Base-by-base conservation (phyloP, 2,888 invertebrate species). In the Cerceris rybyensis region DNA sequence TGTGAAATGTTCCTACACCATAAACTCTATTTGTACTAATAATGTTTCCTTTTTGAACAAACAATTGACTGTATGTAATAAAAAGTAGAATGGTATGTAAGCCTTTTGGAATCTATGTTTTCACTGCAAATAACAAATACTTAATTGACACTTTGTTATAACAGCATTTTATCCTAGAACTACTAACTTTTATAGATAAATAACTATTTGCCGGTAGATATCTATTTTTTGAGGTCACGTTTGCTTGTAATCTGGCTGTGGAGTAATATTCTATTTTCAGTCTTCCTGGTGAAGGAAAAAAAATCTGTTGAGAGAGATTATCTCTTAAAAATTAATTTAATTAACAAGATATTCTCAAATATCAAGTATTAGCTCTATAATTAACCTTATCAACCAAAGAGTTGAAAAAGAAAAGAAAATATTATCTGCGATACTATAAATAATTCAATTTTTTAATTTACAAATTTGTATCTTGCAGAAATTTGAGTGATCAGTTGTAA, bases 221-320 rank as follows among this genome's bases (percentile, higher is more conserved):
- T 11, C 11, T 46, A 46, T 11, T 5, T 46, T 46, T 46, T 58
- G 57, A 39, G 42, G 14, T 17, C 9, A n/a, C 55, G 46, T 65
- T 39, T 64, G 65, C 46, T 59, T 54, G 52, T 52, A 58, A 59
- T 11, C 39, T 57, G 43, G 50, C 52, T 7, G 43, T 50, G 39
- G n/a, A 59, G 67, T 52, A 60, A 68, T 60, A 67, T 59, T 41
- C 52, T n/a, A 9, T 50, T 71, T 43, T 70, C 68, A 39, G 59
- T 70, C 60, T 28, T 55, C 16, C 46, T 54, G 41, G 54, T 13
- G 63, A 46, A 55, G 54, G 8, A 41, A 64, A 46, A 43, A 49
- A 46, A 43, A 49, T 67, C 28, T 76, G 11, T 46, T 11, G 46
- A 46, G 1, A 46, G 11, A 28, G 28, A 28, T 1, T 28, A 4